These are phyloP conservation scores for Amblyraja radiata DNA, from an alignment of 2,797 vertebrate genomes.

Conservation along the genomic window DNA sequence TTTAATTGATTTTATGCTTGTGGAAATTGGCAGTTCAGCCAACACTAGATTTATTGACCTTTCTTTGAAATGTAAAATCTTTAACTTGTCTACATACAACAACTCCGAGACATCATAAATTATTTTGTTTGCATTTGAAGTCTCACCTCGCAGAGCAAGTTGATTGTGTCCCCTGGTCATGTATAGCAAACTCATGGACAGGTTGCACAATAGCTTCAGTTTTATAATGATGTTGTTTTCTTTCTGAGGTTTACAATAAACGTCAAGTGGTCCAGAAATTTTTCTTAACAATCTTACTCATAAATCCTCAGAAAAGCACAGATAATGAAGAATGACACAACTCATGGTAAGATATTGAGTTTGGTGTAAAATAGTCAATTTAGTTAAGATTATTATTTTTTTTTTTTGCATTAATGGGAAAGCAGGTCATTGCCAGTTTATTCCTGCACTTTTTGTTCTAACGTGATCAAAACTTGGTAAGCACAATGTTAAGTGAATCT, in stretches of 20 bases:
- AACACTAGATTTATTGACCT: constrained; percentile 38
- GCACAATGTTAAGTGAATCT: neutral
- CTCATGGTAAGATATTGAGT: constrained; percentile 57
- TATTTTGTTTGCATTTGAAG: neutral
- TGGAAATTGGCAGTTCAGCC: neutral
- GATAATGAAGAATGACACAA: constrained; percentile 74
- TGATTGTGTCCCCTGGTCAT: neutral
- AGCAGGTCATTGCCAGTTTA: neutral
- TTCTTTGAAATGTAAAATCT: neutral
- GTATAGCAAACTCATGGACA: neutral
- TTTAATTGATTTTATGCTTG: constrained; percentile 52
- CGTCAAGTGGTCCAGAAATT: constrained; percentile 41
- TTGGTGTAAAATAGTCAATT: neutral
- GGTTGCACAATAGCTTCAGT: neutral
- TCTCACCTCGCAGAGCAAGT: neutral
- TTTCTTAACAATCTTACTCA: constrained; percentile 81
- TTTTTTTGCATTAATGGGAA: neutral
- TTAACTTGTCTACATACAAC: neutral
- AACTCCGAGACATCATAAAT: no score
- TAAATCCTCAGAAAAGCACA: constrained; percentile 97
- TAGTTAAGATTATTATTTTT: neutral
- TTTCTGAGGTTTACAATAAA: neutral
- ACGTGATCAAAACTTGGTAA: neutral
- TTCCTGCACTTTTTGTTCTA: neutral
- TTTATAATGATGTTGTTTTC: neutral